Evolutionary conservation across 2,797 vertebrate species (phyloP).

Genomic region (Mormyrops boulengeri): DNA sequence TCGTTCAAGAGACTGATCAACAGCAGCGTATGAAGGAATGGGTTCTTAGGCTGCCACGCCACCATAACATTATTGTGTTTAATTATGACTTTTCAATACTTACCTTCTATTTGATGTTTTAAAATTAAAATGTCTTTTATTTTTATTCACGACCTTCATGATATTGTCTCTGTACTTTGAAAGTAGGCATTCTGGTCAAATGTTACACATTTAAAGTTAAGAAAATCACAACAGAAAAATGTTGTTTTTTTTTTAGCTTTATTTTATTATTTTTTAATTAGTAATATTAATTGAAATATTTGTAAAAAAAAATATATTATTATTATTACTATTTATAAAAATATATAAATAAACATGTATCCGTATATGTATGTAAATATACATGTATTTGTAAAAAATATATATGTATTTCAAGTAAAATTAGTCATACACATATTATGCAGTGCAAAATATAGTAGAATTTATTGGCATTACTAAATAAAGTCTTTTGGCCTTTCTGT

Average conservation of each 20-base stretch:
- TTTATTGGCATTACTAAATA: constrained; percentile 31
- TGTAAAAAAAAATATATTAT: no score
- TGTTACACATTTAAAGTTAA: not conserved
- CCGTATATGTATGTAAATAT: not conserved
- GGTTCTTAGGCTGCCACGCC: not conserved
- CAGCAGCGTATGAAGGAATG: not conserved
- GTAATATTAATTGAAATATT: not conserved
- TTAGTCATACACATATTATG: not conserved
- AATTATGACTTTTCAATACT: not conserved
- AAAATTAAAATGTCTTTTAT: not conserved
- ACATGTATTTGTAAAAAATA: not conserved
- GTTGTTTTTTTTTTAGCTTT: not conserved
- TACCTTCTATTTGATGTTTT: not conserved
- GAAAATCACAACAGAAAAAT: not conserved
- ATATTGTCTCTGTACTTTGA: not conserved
- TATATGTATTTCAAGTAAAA: not conserved
- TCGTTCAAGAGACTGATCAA: not conserved
- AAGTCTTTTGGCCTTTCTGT: constrained; percentile 35
- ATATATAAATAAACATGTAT: no score
- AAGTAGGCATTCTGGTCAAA: not conserved
- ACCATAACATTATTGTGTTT: not conserved
- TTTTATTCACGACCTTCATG: not conserved
- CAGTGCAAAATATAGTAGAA: constrained; percentile 31
- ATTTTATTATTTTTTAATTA: not conserved
- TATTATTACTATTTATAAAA: no score